Conservation (phyloP, 2,888 invertebrate genomes). For the Malthinus seriepunctatus region DNA sequence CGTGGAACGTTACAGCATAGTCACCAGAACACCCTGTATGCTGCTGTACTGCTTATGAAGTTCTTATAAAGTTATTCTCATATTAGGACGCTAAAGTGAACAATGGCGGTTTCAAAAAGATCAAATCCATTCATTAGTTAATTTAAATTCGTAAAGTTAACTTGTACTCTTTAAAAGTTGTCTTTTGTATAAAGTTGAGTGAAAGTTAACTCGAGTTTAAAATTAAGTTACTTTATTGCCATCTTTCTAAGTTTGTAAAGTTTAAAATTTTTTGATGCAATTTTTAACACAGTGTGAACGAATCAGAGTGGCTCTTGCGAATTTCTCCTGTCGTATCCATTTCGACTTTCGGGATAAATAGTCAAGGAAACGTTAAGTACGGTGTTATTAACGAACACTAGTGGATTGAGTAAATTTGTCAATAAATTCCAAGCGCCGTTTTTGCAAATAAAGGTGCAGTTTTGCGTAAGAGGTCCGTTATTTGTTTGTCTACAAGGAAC, state of each 20-base stretch:
- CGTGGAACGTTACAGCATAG: too few species aligned
- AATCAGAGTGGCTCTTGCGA: not conserved
- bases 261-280: not conserved
- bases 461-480: conserved; percentile 3
- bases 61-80: too few species aligned
- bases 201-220: too few species aligned
- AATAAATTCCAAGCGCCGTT: conserved; percentile 14
- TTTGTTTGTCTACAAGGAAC: conserved; percentile 41
- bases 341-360: not conserved
- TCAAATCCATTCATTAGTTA: too few species aligned
- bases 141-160: too few species aligned
- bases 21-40: too few species aligned
- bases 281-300: not conserved
- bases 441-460: conserved; percentile 2
- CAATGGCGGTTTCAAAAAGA: too few species aligned
- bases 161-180: too few species aligned
- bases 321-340: not conserved
- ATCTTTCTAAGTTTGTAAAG: not conserved
- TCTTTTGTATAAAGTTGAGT: too few species aligned
- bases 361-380: not conserved
- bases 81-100: too few species aligned
- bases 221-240: too few species aligned
- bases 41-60: too few species aligned
- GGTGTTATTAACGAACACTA: not conserved
- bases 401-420: not conserved